Evolutionary conservation across 2,888 invertebrate genomes (phyloP), one percentile per base, ranked within the genome.

Genomic region (Perizoma affinitatum): DNA sequence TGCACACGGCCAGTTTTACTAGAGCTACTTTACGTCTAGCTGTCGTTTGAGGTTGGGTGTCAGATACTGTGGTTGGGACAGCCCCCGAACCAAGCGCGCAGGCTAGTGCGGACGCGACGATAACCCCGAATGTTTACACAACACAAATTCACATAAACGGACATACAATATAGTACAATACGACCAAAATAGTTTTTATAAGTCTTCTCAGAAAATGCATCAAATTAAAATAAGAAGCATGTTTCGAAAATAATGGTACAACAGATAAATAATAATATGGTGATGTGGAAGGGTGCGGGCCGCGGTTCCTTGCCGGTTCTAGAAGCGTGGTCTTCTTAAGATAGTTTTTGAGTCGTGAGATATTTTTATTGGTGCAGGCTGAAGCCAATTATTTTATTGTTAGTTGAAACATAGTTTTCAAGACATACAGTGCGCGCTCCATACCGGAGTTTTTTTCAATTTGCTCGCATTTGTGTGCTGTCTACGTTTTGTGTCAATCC

Each of bases 61-160:
- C 87, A 84, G 87, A 82, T 81, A 84, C 83, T 83, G 85, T 78
- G 78, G 78, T 76, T 74, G 62, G 86, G 85, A 79, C 84, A 83
- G 81, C 84, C 85, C 83, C 84, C 86, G 81, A 76, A 82, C 80
- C 79, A 87, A 88, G 88, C 87, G 79, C 87, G 79, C 84, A 63
- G 87, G 87, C 85, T 87, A 87, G 90, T 90, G 90, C 89, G 90
- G 90, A 84, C 88, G 90, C 85, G 86, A 80, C 83, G 86, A 78
- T 82, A 79, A 77, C 81, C 82, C 85, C 83, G 72, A 77, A 79
- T 72, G 75, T 82, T 83, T 86, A 88, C 90, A 90, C 90, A 89
- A 92, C 91, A 92, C 90, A 92, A 90, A 91, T 90, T 88, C 90
- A 92, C 90, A 90, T 88, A 83, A 89, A 91, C 91, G 90, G 90